phyloP scores from a whole-genome alignment of 1,140 invertebrate genomes.

The Cydia fagiglandana region DNA sequence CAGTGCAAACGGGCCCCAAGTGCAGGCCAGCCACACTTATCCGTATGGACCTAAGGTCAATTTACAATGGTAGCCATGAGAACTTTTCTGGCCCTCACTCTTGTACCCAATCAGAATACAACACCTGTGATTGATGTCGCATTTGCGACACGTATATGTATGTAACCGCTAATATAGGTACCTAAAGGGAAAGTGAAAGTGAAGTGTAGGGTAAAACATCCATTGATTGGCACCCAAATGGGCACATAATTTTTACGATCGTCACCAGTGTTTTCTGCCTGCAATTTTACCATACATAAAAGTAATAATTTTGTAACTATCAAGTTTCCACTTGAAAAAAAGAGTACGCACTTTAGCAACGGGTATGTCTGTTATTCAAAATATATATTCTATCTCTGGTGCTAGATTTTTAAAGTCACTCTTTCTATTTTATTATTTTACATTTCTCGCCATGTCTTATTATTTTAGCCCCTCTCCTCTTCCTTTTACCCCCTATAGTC shows the following conservation, averaged over 20 bases:
- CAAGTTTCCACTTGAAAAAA: too few relatives aligned
- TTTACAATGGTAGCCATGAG: neutral
- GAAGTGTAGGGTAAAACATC: neutral
- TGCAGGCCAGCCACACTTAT: too few relatives aligned
- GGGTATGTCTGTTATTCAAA: too few relatives aligned
- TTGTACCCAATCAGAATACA: neutral
- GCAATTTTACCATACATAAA: neutral
- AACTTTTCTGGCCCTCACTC: neutral
- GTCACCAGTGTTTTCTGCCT: too few relatives aligned
- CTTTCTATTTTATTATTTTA: too few relatives aligned
- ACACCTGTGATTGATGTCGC: neutral
- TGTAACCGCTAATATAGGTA: neutral
- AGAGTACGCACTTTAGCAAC: too few relatives aligned
- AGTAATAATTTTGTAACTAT: neutral
- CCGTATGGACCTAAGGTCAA: neutral
- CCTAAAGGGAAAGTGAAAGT: neutral
- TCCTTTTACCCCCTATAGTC: too few relatives aligned
- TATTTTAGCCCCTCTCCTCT: too few relatives aligned
- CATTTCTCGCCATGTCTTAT: too few relatives aligned
- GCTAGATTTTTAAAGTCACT: too few relatives aligned
- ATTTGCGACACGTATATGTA: neutral
- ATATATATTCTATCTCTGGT: too few relatives aligned
- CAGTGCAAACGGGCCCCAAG: too few relatives aligned
- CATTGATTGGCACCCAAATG: neutral
- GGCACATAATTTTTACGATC: neutral